Conservation (phyloP, 2,888 invertebrate species). For the Lasius platythorax region DNA sequence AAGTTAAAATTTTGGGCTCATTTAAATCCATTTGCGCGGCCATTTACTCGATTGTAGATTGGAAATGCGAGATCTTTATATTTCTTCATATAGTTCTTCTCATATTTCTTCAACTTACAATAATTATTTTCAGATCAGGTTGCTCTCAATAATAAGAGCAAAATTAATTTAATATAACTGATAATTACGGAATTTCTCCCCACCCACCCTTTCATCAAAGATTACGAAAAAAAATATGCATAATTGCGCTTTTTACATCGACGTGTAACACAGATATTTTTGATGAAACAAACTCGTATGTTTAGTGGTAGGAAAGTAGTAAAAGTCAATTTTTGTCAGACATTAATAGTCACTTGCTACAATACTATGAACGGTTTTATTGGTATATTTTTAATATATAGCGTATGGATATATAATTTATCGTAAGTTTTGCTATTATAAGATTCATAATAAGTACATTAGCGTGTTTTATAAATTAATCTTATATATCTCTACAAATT, state of each 20-base stretch:
- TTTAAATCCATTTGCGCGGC: neutral
- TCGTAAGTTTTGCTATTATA: neutral
- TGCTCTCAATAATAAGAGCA: neutral
- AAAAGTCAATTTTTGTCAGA: slow-evolving; percentile 11
- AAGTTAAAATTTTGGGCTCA: neutral
- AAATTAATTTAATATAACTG: slow-evolving; percentile 25
- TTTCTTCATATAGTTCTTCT: too few relatives aligned
- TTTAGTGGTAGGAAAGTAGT: slow-evolving; percentile 14
- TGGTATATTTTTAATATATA: neutral
- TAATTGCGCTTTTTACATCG: neutral
- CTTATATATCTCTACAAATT: neutral
- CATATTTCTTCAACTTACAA: neutral
- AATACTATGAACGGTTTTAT: neutral
- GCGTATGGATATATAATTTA: neutral
- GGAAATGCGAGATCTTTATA: slow-evolving; percentile 8
- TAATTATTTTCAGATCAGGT: neutral
- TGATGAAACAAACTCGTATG: neutral
- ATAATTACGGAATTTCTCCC: neutral
- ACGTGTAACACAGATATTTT: neutral
- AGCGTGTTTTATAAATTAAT: neutral
- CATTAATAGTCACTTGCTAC: neutral
- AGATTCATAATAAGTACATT: neutral
- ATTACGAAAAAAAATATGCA: neutral
- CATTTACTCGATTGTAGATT: neutral
- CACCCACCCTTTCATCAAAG: neutral